Evolutionary conservation across 2,113 vertebrate genomes (phyloP).

Genomic region (Glareola pratincola): DNA sequence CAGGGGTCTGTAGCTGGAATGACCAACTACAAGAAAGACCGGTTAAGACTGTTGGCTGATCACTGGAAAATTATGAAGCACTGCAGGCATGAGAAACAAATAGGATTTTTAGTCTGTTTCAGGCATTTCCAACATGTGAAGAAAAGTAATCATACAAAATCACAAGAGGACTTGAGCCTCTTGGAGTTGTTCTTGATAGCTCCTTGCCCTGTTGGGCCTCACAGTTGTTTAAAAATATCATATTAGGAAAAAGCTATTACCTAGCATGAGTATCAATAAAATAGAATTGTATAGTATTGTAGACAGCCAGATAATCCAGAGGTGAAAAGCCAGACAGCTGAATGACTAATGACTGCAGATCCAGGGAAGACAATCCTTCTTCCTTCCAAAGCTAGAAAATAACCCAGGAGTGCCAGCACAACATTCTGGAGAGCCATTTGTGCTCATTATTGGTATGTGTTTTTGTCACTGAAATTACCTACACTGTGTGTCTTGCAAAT

Average conservation of each 20-base stretch:
- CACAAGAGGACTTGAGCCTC: background rate
- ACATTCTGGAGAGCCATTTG: background rate
- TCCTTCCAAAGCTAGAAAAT: background rate
- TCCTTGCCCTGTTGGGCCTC: background rate
- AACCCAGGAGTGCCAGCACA: background rate
- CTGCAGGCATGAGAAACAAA: background rate
- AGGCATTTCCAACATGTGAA: background rate
- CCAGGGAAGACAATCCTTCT: background rate
- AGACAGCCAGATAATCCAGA: background rate
- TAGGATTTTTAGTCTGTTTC: background rate
- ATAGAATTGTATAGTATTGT: fast-evolving
- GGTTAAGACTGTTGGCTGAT: background rate
- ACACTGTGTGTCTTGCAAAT: background rate
- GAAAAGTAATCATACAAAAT: background rate
- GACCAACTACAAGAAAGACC: background rate
- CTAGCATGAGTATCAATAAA: background rate
- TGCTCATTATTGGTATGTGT: background rate
- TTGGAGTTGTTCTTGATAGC: background rate
- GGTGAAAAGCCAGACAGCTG: background rate
- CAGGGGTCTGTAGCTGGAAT: background rate
- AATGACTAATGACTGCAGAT: background rate
- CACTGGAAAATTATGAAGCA: too few species aligned
- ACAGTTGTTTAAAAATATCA: fast-evolving
- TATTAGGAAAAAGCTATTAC: background rate
- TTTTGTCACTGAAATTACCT: background rate